phyloP scores from a whole-genome alignment of 2,888 invertebrate species.

The Callimorpha dominula region DNA sequence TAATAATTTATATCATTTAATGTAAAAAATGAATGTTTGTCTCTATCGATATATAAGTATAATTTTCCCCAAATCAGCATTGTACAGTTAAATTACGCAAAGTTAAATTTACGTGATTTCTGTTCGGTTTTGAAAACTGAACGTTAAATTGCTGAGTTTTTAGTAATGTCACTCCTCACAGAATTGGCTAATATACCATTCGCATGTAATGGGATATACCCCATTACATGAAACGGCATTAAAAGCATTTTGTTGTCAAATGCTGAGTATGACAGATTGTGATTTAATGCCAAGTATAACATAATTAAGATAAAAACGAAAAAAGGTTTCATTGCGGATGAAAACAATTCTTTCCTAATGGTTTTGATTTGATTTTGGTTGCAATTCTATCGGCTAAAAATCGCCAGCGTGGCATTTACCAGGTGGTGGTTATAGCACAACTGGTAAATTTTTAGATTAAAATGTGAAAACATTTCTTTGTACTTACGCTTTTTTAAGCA shows the following conservation, averaged over 20 bases:
- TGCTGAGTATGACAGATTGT: slow-evolving; percentile 1
- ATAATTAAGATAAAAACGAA: neutral
- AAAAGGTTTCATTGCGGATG: neutral
- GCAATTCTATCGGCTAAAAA: too few species aligned
- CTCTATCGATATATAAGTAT: neutral
- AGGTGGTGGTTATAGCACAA: too few species aligned
- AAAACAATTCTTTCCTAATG: neutral
- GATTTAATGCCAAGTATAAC: neutral
- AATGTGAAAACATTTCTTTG: too few species aligned
- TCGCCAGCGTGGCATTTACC: too few species aligned
- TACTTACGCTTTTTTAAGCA: too few species aligned
- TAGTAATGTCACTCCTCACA: neutral
- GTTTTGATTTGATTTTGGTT: too few species aligned
- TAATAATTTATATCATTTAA: neutral
- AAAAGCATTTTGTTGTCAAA: slow-evolving; percentile 5
- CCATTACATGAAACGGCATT: neutral
- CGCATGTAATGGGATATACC: neutral
- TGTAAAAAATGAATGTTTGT: neutral
- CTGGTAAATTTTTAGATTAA: too few species aligned
- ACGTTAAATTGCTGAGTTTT: neutral
- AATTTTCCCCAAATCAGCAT: neutral
- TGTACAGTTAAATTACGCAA: neutral
- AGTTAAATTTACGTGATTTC: neutral
- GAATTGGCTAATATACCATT: neutral
- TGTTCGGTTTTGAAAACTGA: neutral